Evolutionary conservation across 2,113 vertebrate genomes (phyloP), one percentile per base, ranked within the genome.

Genomic region (Aepyceros melampus): DNA sequence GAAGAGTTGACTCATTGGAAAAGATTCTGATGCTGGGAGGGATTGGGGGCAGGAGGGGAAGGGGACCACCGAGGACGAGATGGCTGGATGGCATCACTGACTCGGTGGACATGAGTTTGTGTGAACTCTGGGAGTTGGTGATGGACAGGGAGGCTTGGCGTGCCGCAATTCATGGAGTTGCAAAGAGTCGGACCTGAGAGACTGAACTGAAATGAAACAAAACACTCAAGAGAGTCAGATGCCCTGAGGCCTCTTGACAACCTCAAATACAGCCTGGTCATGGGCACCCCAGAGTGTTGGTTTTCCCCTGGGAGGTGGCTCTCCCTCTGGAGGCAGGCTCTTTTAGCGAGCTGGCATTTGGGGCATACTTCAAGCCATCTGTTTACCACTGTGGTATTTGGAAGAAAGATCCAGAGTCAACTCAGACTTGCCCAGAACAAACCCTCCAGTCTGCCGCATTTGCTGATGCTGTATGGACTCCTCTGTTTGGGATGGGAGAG

Each of bases 141-240:
- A 27, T 58, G 10, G 5, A 60, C 58, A 29, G 25, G 56, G 31
- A 15, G 15, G 62, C 31, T 1, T 64, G 62, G 62, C 0, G 1
- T 33, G 62, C 31, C n/a, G 62, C 62, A 0, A 0, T 64, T 4
- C 7, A 17, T 64, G 62, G 62, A 14, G 0, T 64, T 1, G 0
- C 62, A n/a, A 15, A 64, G 62, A n/a, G 15, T 64, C 7, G 0
- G 31, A 64, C 7, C 62, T 64, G 31, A n/a, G 7, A 0, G 62
- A n/a, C 58, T 58, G 56, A 58, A 58, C 25, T 58, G 56, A 58
- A 58, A 25, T 58, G 56, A 27, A 94, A 49, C 5, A 78, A 27
- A 94, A 49, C 5, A 78, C 17, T 45, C 40, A 62, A 87, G 29
- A 60, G 64, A 58, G 43, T 53, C 64, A 51, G 67, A 84, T 36